Evolutionary conservation across 2,888 invertebrate species (phyloP), one percentile per base, ranked within the genome.

Genomic region (Lithophane ornitopus): DNA sequence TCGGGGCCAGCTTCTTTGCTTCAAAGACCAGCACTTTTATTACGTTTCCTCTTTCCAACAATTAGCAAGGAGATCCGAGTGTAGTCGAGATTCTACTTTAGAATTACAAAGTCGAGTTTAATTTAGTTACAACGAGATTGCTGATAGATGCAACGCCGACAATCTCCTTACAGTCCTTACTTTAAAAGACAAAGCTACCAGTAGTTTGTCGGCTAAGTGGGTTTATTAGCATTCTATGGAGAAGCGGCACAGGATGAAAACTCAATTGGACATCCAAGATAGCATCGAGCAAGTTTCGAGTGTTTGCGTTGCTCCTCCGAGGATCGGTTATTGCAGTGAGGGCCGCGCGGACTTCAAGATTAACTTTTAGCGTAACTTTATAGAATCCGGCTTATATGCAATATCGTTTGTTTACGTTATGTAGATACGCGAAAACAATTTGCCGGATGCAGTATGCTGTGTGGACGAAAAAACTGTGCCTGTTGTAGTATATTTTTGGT

Each of bases 1-100:
- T 89, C 92, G 89, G 89, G 91, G 93, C 93, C 85, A 91, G 92
- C 92, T 91, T 93, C 94, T 93, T 93, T 93, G 94, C 94, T 93
- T 95, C 95, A 95, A 95, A 96, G 96, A 94, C 94, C 93, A 93
- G 93, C 92, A 93, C 93, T 95, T 95, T 96, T 95, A 95, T 95
- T 95, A 93, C 94, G 92, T 95, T 95, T 93, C 93, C 93, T 92
- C 94, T 94, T 94, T 94, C 90, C 92, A 93, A 95, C 96, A 96
- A 96, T 96, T 96, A 96, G 95, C 93, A 92, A 87, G 86, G 89
- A 92, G 93, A 93, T 94, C 92, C 89, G 90, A 93, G 93, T 90
- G 91, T 89, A 91, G 91, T 87, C 89, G 91, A 92, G 94, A 94
- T 94, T 94, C 93, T 91, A 91, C 91, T 93, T 88, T 87, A 89